These are phyloP conservation scores for Tylochromis polylepis DNA, from an alignment of 2,113 vertebrate genomes.

Conservation along the genomic window DNA sequence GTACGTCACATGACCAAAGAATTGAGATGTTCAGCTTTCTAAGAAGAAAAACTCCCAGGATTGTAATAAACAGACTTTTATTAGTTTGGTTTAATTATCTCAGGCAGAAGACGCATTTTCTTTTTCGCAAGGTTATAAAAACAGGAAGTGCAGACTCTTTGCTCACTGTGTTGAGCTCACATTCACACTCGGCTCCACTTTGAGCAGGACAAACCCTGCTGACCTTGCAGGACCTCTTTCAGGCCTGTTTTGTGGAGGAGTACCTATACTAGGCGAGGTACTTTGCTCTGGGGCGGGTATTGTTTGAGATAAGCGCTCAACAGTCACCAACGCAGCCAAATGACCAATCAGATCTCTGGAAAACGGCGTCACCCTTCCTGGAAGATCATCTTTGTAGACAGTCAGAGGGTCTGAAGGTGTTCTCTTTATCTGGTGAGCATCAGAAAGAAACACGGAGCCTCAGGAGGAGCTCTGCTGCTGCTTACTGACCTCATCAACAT, in stretches of 20 bases:
- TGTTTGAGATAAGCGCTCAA: neutral
- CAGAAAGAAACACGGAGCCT: neutral
- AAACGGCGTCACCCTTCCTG: neutral
- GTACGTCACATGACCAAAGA: neutral
- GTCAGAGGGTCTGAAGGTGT: neutral
- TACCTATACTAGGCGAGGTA: neutral
- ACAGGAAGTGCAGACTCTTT: neutral
- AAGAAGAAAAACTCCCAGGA: neutral
- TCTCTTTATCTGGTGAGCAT: neutral
- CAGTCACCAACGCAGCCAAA: neutral
- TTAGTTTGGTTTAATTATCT: neutral
- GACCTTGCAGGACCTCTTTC: neutral
- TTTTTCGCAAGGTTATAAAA: neutral
- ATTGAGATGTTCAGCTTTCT: neutral
- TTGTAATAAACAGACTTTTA: neutral
- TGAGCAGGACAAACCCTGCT: neutral
- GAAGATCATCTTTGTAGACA: neutral
- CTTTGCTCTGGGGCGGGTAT: neutral
- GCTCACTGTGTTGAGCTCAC: neutral
- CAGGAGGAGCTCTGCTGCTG: neutral
- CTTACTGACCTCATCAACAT: neutral
- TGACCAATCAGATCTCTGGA: neutral
- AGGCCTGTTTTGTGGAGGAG: neutral
- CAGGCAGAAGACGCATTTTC: accelerated
- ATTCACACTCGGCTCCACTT: neutral